A percentile compares a stretch with the other conserved stretches of the same genome.
phyloP scores from a whole-genome alignment of 1,140 invertebrate species.

The Drosophila murphyi region DNA sequence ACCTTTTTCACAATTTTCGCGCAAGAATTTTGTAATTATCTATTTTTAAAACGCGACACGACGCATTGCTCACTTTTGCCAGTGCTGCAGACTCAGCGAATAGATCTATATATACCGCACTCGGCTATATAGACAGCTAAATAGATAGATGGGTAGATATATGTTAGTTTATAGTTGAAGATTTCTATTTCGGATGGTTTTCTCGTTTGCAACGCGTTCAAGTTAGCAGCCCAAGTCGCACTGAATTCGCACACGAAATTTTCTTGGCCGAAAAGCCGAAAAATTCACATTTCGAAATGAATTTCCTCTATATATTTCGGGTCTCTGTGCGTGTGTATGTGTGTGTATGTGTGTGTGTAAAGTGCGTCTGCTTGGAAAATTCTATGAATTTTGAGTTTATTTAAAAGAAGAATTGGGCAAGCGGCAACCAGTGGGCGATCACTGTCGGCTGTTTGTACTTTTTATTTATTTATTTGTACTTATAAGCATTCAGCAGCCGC shows the following conservation, averaged over 20 bases:
- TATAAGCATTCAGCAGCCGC: constrained; percentile 22
- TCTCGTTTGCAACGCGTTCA: constrained; percentile 84
- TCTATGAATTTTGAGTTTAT: constrained; percentile 82
- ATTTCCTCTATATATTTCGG: constrained; percentile 38
- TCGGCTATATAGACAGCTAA: constrained; percentile 71
- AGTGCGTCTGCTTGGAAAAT: constrained; percentile 79
- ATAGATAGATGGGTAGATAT: constrained; percentile 50
- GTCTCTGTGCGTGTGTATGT: constrained; percentile 17
- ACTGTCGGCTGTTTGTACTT: constrained; percentile 53
- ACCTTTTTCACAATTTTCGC: constrained; percentile 67
- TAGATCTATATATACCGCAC: constrained; percentile 70
- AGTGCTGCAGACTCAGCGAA: constrained; percentile 70
- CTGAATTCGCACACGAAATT: constrained; percentile 81
- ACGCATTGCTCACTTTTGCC: constrained; percentile 79
- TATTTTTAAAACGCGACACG: constrained; percentile 73
- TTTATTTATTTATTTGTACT: constrained; percentile 53
- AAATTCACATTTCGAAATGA: constrained; percentile 62
- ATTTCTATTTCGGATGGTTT: constrained; percentile 73
- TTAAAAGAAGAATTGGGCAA: constrained; percentile 72
- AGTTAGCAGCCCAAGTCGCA: constrained; percentile 84
- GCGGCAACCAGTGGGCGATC: constrained; percentile 50
- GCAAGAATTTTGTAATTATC: constrained; percentile 76
- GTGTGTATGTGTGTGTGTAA: constrained; percentile 53
- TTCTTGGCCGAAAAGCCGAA: constrained; percentile 76
- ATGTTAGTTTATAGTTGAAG: constrained; percentile 76